Evolutionary conservation across 2,888 invertebrate genomes (phyloP), one percentile per base, ranked within the genome.

Genomic region (Platerodrilus igneus): DNA sequence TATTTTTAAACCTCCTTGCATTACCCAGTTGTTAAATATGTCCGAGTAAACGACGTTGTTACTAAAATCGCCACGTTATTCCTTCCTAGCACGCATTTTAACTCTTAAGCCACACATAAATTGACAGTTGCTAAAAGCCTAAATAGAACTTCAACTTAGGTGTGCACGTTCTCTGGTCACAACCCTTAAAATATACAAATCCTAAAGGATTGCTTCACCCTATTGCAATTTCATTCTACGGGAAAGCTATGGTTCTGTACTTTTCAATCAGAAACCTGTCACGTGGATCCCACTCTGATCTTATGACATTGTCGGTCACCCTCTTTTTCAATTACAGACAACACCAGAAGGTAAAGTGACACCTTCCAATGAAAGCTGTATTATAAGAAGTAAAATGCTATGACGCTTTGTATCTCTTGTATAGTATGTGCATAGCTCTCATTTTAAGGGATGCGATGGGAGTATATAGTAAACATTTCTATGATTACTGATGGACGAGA

Each of bases 191-290:
- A n/a, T n/a, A n/a, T n/a, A 41, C 39, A 45, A 41, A 38, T 41
- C 41, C 37, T 19, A 15, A 19, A 37, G 37, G 34, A 36, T 34
- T 41, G 34, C 37, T 37, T 39, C 37, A 38, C 27, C 42, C 47
- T 37, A 36, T 32, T 37, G 31, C 47, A 41, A 44, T 50, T 46
- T 46, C 41, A 37, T 44, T 27, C 44, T 33, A 44, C 37, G 39
- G 46, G 44, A 32, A 34, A 37, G 42, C 52, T 40, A 46, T 38
- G 68, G 71, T 72, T 69, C 72, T 73, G 73, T 74, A 74, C 74
- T 75, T 75, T 76, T 75, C 75, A 75, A 76, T 76, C 75, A 75
- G 73, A 68, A 72, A 75, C 70, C 75, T 75, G 75, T 75, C 75
- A 75, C 74, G 73, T 72, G 74, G 68, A 73, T 73, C 72, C 73